Conservation (phyloP, 1,140 invertebrate genomes). For the Eupristina koningsbergeri region DNA sequence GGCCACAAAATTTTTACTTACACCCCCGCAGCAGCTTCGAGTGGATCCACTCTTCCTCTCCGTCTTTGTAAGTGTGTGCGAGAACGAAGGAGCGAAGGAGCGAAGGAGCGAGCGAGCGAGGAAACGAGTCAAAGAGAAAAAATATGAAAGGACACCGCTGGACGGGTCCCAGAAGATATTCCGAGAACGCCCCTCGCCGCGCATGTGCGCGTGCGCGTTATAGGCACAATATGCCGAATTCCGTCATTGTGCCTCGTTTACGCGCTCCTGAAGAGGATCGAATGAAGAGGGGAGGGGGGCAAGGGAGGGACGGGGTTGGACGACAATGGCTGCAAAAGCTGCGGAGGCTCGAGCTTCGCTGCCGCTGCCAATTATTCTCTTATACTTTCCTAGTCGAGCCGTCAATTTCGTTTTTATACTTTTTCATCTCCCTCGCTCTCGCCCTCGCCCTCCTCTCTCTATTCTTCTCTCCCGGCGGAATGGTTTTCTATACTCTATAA, state of each 20-base stretch:
- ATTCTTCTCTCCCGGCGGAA: conserved; percentile 12
- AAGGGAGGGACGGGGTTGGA: not conserved
- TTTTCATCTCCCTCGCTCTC: not conserved
- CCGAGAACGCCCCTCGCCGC: conserved; percentile 12
- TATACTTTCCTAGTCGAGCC: conserved; percentile 51
- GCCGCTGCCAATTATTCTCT: conserved; percentile 65
- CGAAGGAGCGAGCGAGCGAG: not conserved
- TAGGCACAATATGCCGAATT: conserved; percentile 21
- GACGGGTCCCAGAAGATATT: conserved; percentile 33
- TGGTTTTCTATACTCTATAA: conserved; percentile 6
- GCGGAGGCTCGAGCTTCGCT: conserved; percentile 25
- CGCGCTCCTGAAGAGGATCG: conserved; percentile 35
- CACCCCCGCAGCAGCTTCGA: conserved; percentile 13
- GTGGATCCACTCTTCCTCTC: conserved; percentile 7
- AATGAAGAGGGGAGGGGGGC: conserved; percentile 1
- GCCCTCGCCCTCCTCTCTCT: not conserved
- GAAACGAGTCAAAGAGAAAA: conserved; percentile 22
- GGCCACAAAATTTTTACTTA: not conserved
- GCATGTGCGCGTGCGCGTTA: not conserved
- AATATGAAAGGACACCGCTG: conserved; percentile 21
- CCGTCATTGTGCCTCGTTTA: conserved; percentile 56
- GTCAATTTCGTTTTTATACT: conserved; percentile 41
- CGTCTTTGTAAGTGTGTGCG: not conserved
- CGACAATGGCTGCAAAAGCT: conserved; percentile 19
- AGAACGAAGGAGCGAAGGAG: not conserved